Evolutionary conservation across 2,797 vertebrate genomes (phyloP), one percentile per base, ranked within the genome.

Genomic region (Catostomus latipinnis): DNA sequence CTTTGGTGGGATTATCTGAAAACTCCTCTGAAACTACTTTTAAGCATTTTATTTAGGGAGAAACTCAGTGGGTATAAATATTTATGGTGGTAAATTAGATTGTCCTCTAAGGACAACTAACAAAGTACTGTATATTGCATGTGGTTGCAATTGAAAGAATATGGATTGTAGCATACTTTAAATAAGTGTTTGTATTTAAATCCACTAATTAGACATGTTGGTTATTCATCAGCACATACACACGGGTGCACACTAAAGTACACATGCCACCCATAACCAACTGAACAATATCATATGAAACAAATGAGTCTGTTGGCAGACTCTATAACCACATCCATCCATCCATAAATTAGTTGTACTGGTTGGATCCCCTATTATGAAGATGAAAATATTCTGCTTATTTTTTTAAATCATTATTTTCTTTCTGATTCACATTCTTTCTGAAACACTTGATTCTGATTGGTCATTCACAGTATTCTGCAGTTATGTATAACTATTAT

Each of bases 81-180:
- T 76, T 50, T 65, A 67, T 48, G 12, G 11, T n/a, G 8, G 45
- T 54, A 22, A 57, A 67, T 34, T 22, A 34, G 8, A 34, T 18
- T 1, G n/a, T 14, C 13, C 68, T 56, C 22, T 70, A 14, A 65
- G 68, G 13, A 45, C 54, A 71, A 46, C 9, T 43, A 46, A 16
- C 34, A 8, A 1, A 49, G 13, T 22, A n/a, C 4, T 3, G 34
- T 34, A 34, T 22, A 57, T 43, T 68, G 16, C 56, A 52, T 52
- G 68, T 16, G 13, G 45, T 76, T 58, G 63, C 54, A 50, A 6
- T 34, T 6, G 5, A 58, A 48, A 18, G 34, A 45, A 11, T 57
- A 49, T 67, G 53, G 13, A 48, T 75, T 66, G 52, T 67, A 48
- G 66, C 0, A 60, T 63, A 34, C 8, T 68, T 76, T 43, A 49